Percentiles rank a stretch among this genome's conserved stretches.
These are phyloP conservation scores for Sturnus vulgaris DNA, from an alignment of 2,113 vertebrate genomes.

Conservation along the genomic window DNA sequence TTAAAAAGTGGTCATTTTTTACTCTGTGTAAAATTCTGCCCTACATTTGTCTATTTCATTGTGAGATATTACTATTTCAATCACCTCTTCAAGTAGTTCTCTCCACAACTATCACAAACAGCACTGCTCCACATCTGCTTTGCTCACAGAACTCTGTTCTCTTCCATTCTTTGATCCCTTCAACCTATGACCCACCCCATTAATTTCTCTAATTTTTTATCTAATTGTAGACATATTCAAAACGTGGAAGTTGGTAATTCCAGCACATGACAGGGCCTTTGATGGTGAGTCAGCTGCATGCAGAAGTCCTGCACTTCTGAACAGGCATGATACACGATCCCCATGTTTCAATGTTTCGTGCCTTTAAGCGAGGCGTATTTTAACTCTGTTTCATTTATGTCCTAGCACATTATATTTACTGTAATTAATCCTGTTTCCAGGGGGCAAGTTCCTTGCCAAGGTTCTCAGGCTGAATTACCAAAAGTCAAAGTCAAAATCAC, in stretches of 20 bases:
- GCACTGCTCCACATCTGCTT: neutral
- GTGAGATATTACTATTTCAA: neutral
- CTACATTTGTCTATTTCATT: neutral
- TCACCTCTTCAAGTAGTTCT: neutral
- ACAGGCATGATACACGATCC: neutral
- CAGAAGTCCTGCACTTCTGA: neutral
- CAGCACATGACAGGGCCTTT: neutral
- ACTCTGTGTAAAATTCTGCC: neutral
- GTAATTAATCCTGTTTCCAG: neutral
- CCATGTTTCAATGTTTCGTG: accelerated
- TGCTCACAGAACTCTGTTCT: neutral
- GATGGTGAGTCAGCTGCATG: neutral
- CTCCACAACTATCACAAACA: neutral
- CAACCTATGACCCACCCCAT: neutral
- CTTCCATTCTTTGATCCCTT: neutral
- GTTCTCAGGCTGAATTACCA: neutral
- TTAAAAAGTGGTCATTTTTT: neutral
- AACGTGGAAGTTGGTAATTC: neutral
- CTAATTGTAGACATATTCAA: neutral
- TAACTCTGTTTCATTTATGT: neutral
- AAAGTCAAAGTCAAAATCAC: neutral
- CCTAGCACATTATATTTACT: neutral
- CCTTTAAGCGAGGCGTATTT: neutral
- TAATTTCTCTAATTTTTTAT: neutral
- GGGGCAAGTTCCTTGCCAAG: neutral